Base-by-base conservation (phyloP, 2,888 invertebrate species). In the Gymnoscelis rufifasciata region DNA sequence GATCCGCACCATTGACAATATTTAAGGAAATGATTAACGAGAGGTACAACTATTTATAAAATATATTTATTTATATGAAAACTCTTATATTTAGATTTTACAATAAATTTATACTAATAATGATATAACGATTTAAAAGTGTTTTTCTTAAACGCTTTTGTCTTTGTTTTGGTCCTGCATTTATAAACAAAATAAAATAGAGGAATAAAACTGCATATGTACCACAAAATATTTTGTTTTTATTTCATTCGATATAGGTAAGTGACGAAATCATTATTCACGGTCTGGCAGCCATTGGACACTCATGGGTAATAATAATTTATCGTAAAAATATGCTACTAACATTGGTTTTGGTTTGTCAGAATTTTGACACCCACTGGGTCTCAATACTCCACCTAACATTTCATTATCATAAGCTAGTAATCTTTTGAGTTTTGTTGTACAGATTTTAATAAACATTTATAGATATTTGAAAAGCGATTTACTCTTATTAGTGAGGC, bases 151-250 rank as follows among this genome's bases (percentile, higher is more conserved):
- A 38, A 38, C 44, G 40, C 44, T 48, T 39, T 23, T 13, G 40
- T 51, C 26, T 40, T 62, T 70, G 58, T 71, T 64, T 71, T 74
- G 68, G 66, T 66, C 62, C 66, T 72, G 62, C 71, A 64, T 68
- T 70, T 62, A 64, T 68, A 70, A 36, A 68, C 68, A 70, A 73
- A 74, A 75, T 75, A 71, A 71, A 68, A 67, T 66, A 69, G 66
- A 68, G 53, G 75, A 86, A 86, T 86, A 84, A 86, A 86, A 68
- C 74, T 77, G 70, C 81, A 78, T 86, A 76, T 78, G 80, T 75
- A 78, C 78, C 77, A 76, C 72, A 78, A 74, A 62, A 72, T 81
- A 74, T 75, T 83, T 83, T 84, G 75, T 76, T 83, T 83, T 83
- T 76, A 75, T 81, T 83, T 81, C 71, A 66, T 57, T 45, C 19